These are phyloP conservation scores for Heliopora coerulea DNA, from an alignment of 92 coral and sea anemone species.

Conservation along the genomic window DNA sequence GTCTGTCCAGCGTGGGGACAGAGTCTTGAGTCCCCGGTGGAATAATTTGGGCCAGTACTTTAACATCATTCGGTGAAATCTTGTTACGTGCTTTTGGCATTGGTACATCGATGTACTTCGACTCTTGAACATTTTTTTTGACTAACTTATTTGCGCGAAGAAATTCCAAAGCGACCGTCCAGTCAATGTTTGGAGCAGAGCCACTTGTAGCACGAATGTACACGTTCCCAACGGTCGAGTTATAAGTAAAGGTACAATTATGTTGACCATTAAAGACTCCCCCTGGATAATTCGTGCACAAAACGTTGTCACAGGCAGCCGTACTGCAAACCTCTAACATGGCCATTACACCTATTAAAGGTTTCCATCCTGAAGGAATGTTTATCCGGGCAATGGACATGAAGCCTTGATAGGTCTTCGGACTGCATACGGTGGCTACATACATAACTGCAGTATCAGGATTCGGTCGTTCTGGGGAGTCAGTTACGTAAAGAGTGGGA, in stretches of 20 bases:
- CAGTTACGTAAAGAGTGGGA: conserved; percentile 66
- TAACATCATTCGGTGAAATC: not conserved
- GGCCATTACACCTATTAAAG: conserved; percentile 41
- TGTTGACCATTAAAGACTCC: conserved; percentile 46
- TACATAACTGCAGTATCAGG: conserved; percentile 50
- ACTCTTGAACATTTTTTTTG: conserved; percentile 6
- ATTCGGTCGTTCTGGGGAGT: conserved; percentile 38
- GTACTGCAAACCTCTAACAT: conserved; percentile 45
- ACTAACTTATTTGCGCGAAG: conserved; percentile 7
- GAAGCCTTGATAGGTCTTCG: conserved; percentile 46
- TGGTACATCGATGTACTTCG: not conserved
- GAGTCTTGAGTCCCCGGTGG: conserved; percentile 13
- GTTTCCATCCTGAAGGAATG: conserved; percentile 67
- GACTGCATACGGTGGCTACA: conserved; percentile 62
- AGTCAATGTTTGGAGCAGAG: conserved; percentile 45
- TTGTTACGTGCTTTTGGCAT: conserved; percentile 27
- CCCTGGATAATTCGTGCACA: conserved; percentile 42
- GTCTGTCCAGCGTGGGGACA: conserved; percentile 37
- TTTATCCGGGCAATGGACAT: conserved; percentile 54
- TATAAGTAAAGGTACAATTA: conserved; percentile 47
- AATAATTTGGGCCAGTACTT: conserved; percentile 44
- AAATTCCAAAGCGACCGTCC: conserved; percentile 50
- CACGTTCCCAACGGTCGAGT: conserved; percentile 32
- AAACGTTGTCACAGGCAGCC: conserved; percentile 16
- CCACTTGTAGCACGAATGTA: conserved; percentile 44